Percentiles rank a stretch among this genome's conserved stretches.
These are phyloP conservation scores for Camptogramma bilineatum DNA, from an alignment of 2,888 invertebrate genomes.

Conservation along the genomic window DNA sequence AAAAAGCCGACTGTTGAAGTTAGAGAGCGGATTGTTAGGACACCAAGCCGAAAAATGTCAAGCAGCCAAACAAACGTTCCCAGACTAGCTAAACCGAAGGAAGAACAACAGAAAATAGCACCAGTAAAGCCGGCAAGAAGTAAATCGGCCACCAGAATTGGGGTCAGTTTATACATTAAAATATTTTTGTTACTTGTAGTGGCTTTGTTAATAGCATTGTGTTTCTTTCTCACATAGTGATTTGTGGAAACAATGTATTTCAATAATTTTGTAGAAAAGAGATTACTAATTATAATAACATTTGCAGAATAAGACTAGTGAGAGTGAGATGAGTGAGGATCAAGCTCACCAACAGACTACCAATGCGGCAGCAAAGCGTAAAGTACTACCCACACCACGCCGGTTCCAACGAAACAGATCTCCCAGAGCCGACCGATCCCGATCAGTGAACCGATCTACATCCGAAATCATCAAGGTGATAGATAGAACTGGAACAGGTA, in stretches of 20 bases:
- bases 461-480: constrained; percentile 66
- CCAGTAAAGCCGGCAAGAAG: constrained; percentile 82
- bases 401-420: constrained; percentile 76
- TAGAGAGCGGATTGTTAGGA: constrained; percentile 75
- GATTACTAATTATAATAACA: constrained; percentile 74
- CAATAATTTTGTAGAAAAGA: constrained; percentile 52
- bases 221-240: constrained; percentile 65
- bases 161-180: constrained; percentile 80
- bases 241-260: constrained; percentile 53
- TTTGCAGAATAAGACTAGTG: constrained; percentile 85
- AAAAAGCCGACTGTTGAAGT: constrained; percentile 74
- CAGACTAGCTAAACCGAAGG: constrained; percentile 59
- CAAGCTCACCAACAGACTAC: constrained; percentile 64
- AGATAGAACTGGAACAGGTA: constrained; percentile 72
- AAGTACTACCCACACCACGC: constrained; percentile 73
- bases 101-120: constrained; percentile 67
- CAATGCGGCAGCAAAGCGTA: constrained; percentile 65
- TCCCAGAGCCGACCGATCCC: constrained; percentile 82
- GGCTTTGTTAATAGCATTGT: constrained; percentile 76
- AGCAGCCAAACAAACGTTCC: constrained; percentile 48
- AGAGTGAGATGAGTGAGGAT: constrained; percentile 86
- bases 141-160: constrained; percentile 80
- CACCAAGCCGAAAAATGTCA: constrained; percentile 72
- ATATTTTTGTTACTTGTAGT: constrained; percentile 69
- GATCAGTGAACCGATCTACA: constrained; percentile 77